These are phyloP conservation scores for Nothoprocta pentlandii DNA, from an alignment of 2,113 vertebrate species.

Conservation along the genomic window DNA sequence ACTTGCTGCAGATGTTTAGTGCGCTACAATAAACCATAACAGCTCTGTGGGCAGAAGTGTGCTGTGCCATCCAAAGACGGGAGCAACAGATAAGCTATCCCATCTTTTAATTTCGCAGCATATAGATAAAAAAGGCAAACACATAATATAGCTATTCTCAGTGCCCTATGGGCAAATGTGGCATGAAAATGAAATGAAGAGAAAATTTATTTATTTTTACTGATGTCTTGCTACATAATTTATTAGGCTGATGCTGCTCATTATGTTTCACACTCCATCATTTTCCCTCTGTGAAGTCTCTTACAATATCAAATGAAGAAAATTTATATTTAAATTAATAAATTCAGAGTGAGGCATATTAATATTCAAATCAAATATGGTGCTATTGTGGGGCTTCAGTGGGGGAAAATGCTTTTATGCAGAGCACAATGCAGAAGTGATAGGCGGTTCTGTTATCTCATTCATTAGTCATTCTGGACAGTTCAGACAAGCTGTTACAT, in stretches of 20 bases:
- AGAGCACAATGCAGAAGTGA: slow-evolving; percentile 58
- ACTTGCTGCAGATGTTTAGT: neutral
- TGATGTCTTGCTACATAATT: slow-evolving; percentile 7
- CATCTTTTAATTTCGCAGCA: neutral
- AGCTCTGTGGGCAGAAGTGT: neutral
- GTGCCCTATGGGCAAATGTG: neutral
- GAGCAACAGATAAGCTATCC: neutral
- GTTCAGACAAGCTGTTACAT: slow-evolving; percentile 46
- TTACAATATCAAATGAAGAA: slow-evolving; percentile 28
- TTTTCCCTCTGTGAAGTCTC: slow-evolving; percentile 6
- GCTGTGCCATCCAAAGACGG: neutral
- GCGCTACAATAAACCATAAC: neutral
- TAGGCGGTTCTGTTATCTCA: slow-evolving; percentile 59
- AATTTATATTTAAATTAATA: slow-evolving; percentile 25
- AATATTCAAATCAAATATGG: slow-evolving; percentile 61
- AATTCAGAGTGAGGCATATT: slow-evolving; percentile 23
- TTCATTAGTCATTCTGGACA: slow-evolving; percentile 67
- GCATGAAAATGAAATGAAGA: neutral
- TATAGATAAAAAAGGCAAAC: neutral
- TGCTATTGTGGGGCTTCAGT: slow-evolving; percentile 14
- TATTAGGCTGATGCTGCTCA: slow-evolving; percentile 24
- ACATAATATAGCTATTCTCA: neutral
- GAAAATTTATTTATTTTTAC: slow-evolving; percentile 8
- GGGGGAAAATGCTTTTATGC: neutral
- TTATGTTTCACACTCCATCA: neutral